These are phyloP conservation scores for Phoeniculus purpureus DNA, from an alignment of 2,797 vertebrate species.

Conservation along the genomic window DNA sequence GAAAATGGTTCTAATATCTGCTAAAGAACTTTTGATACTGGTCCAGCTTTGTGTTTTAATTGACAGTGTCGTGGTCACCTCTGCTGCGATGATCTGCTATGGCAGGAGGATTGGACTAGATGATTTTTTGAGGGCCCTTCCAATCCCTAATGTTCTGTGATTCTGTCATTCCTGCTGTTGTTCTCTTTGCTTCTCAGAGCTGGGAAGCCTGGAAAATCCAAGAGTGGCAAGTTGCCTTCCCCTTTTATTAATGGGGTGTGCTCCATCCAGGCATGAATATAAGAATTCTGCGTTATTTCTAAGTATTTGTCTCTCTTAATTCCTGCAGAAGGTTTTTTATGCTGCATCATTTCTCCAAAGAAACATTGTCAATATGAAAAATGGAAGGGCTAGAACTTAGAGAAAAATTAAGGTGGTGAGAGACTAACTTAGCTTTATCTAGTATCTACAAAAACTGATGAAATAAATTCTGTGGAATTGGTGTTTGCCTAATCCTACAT, in stretches of 20 bases:
- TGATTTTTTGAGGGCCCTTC: no score
- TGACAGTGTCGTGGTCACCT: not conserved
- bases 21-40: not conserved
- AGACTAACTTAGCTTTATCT: slow-evolving; percentile 27
- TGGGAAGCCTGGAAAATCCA: not conserved
- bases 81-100: no score
- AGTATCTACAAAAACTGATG: slow-evolving; percentile 43
- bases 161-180: rapidly evolving
- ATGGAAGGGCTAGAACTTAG: slow-evolving; percentile 3
- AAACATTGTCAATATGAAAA: slow-evolving; percentile 62
- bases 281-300: not conserved
- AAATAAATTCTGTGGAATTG: slow-evolving; percentile 26
- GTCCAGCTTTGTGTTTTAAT: not conserved
- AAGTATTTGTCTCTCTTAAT: slow-evolving; percentile 23
- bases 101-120: no score
- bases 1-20: not conserved
- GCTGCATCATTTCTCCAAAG: slow-evolving; percentile 47
- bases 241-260: not conserved
- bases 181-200: not conserved
- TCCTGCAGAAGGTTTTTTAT: slow-evolving; percentile 51
- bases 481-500: slow-evolving; percentile 39
- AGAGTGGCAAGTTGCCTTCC: not conserved
- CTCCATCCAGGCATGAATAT: not conserved
- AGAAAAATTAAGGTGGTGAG: slow-evolving; percentile 10
- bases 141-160: no score